Base-by-base conservation (phyloP, 2,113 vertebrate genomes). In the Thymallus thymallus region DNA sequence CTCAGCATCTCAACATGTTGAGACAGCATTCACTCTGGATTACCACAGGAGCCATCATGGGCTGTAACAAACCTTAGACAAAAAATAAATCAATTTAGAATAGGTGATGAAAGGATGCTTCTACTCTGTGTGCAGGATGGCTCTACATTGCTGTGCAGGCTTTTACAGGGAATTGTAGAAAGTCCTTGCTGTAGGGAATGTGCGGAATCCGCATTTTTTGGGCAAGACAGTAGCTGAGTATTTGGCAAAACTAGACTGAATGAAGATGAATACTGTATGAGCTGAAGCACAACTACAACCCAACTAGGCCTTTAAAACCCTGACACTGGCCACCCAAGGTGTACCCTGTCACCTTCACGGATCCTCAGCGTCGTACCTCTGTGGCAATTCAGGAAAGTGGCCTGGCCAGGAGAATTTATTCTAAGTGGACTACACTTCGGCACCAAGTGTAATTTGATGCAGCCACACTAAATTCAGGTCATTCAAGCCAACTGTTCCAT, bases 11-110 rank as follows among this genome's bases (percentile, higher is more conserved):
- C 76, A 70, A 56, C 58, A 66, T 76, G 79, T 82, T 71, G 76
- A 86, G 77, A 75, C 63, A 64, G 69, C 24, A 16, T 67, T 88
- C 62, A 84, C 81, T 82, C 86, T 85, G 77, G 80, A 87, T 88
- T 82, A 81, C 45, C 78, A 51, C 56, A 80, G 81, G 68, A 68
- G 18, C 32, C 22, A 22, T 68, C 41, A 16, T 13, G 23, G n/a
- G 29, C 3, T 66, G 14, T 66, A 66, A 20, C 7, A 64, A 29
- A 64, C 14, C 24, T 13, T 64, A 64, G 5, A 66, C 29, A 32
- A 66, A 66, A 29, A 30, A 20, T 35, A 29, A 3, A 66, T 60
- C 2, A 10, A 23, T 60, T 60, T 60, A 60, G 20, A 22, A 60
- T 9, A 22, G 10, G 35, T 41, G 35, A 41, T 60, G 56, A 22